Evolutionary conservation across 2,113 vertebrate species (phyloP).

Genomic region (Gobio gobio): DNA sequence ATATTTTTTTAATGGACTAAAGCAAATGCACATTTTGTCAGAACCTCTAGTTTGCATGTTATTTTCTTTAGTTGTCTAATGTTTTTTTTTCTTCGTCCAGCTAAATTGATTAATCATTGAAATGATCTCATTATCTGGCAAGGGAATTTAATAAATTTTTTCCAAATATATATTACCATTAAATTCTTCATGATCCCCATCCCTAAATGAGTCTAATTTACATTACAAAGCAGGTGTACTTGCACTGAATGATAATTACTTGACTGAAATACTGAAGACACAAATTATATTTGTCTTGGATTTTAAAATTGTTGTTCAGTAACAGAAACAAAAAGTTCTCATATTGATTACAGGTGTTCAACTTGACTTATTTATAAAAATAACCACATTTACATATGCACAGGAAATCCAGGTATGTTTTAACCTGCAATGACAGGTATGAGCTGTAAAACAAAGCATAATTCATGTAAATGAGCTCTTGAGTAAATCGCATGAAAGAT

Average conservation of each 20-base stretch:
- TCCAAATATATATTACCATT: not conserved
- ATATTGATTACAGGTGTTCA: not conserved
- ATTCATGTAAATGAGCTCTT: slow-evolving; percentile 26
- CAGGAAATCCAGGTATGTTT: not conserved
- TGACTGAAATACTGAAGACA: not conserved
- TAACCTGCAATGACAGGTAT: not conserved
- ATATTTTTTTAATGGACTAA: no score
- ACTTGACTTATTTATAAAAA: not conserved
- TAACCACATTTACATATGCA: not conserved
- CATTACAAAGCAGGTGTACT: not conserved
- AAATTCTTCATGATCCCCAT: not conserved
- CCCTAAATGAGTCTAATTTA: not conserved
- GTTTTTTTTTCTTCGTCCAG: not conserved
- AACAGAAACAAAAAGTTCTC: not conserved
- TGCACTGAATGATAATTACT: slow-evolving; percentile 6
- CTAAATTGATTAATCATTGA: not conserved
- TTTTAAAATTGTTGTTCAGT: not conserved
- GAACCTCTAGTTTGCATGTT: no score
- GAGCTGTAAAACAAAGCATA: slow-evolving; percentile 11
- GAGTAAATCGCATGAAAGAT: slow-evolving; percentile 12
- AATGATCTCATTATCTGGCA: not conserved
- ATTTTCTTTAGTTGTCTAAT: no score
- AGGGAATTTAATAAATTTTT: not conserved
- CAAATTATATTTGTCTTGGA: not conserved
- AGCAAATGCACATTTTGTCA: no score